Conservation (phyloP, 2,888 invertebrate genomes). For the Drosophila siamana region DNA sequence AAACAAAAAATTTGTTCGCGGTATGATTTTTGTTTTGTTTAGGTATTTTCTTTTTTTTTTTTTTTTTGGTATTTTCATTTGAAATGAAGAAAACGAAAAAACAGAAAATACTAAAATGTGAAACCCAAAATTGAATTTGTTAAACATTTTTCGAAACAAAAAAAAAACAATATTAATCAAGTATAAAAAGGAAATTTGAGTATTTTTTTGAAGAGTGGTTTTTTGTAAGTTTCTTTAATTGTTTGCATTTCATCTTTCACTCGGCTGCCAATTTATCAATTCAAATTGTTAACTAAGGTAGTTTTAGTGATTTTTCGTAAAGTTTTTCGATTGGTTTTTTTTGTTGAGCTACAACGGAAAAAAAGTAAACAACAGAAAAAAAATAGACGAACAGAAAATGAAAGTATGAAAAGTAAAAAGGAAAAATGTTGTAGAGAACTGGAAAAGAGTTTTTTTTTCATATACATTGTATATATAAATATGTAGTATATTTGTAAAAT, state of each 20-base stretch:
- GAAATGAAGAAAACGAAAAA: constrained; percentile 8
- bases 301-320: constrained; percentile 5
- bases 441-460: constrained; percentile 46
- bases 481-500: constrained; percentile 27
- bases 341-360: constrained; percentile 28
- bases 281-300: constrained; percentile 16
- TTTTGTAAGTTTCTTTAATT: constrained; percentile 6
- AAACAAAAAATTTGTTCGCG: constrained; percentile 85
- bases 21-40: constrained; percentile 75
- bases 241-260: constrained; percentile 18
- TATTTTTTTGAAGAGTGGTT: constrained; percentile 17
- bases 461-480: constrained; percentile 45
- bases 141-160: constrained; percentile 30
- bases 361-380: constrained; percentile 8
- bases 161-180: constrained; percentile 49
- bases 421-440: constrained; percentile 32
- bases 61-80: constrained; percentile 21
- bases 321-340: constrained; percentile 46
- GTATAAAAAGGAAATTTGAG: constrained; percentile 27
- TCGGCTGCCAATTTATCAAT: constrained; percentile 50
- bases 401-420: constrained; percentile 24
- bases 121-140: constrained; percentile 16
- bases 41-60: constrained; percentile 41
- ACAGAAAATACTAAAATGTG: background rate
- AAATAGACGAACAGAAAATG: constrained; percentile 9